Conservation (phyloP, 2,113 vertebrate genomes). For the Catharus minimus region DNA sequence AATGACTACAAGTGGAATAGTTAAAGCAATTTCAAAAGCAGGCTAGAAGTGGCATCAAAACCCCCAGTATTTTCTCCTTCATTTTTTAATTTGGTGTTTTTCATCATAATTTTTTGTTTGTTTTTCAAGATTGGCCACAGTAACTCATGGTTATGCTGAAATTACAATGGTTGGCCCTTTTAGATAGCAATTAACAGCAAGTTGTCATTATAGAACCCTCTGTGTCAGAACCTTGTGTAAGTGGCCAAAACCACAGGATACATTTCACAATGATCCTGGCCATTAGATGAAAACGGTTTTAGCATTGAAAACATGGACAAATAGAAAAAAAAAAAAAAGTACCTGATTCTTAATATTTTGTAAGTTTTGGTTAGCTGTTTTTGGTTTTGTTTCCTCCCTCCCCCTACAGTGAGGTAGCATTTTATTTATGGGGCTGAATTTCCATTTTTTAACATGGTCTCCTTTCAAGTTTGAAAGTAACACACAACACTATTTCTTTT, state of each 20-base stretch:
- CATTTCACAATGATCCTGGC: neutral
- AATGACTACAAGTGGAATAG: neutral
- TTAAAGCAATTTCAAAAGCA: neutral
- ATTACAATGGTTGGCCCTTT: neutral
- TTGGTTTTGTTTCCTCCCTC: neutral
- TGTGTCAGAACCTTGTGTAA: neutral
- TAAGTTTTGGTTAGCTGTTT: neutral
- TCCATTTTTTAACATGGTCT: neutral
- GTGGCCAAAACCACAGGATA: neutral
- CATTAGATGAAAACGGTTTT: neutral
- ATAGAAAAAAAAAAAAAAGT: neutral
- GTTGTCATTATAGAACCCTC: neutral
- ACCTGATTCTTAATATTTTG: neutral
- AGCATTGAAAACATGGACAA: neutral
- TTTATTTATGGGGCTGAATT: neutral
- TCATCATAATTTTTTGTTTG: no score
- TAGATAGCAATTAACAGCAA: neutral
- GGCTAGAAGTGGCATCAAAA: neutral
- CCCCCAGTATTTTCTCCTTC: accelerated
- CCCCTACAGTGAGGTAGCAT: accelerated
- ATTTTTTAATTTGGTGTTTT: neutral
- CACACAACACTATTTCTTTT: neutral
- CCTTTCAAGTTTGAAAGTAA: neutral
- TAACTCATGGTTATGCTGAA: neutral
- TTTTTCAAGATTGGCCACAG: neutral